Evolutionary conservation across 1,140 invertebrate species (phyloP).

Genomic region (Agrypnia vestita): DNA sequence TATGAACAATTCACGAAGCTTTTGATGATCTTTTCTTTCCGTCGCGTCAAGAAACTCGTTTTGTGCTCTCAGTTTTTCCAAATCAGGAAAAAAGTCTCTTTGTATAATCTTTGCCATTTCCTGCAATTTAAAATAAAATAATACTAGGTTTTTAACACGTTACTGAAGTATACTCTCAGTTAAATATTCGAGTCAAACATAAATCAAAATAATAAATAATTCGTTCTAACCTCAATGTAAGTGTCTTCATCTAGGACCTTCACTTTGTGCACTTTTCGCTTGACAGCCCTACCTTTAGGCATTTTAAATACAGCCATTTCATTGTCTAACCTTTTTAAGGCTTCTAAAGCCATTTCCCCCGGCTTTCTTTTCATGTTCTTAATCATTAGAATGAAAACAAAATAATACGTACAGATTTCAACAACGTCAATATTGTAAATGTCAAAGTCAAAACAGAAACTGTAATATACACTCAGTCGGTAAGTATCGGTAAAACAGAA

Average conservation of each 20-base stretch:
- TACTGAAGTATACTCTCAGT: not conserved
- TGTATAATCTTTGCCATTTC: constrained; percentile 96
- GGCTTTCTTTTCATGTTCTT: constrained; percentile 64
- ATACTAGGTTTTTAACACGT: not conserved
- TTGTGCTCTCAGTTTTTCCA: constrained; percentile 94
- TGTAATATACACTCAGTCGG: not conserved
- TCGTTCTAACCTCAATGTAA: constrained; percentile 80
- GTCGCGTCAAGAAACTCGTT: constrained; percentile 94
- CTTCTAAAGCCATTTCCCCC: constrained; percentile 75
- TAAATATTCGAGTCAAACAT: not conserved
- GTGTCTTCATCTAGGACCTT: constrained; percentile 84
- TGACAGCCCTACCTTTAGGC: constrained; percentile 71
- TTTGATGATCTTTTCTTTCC: constrained; percentile 90
- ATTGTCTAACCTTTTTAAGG: constrained; percentile 74
- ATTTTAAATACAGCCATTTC: constrained; percentile 80
- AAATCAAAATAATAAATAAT: constrained; percentile 2
- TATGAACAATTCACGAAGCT: constrained; percentile 88
- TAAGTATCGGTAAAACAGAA: not conserved
- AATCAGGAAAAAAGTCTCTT: constrained; percentile 96
- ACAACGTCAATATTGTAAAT: constrained; percentile 34
- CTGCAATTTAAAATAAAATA: constrained; percentile 66
- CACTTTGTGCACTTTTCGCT: constrained; percentile 72
- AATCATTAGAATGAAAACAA: constrained; percentile 31
- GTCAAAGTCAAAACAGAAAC: not conserved
- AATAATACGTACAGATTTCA: constrained; percentile 18